Evolutionary conservation across 2,113 vertebrate genomes (phyloP), one percentile per base, ranked within the genome.

Genomic region (Brachyhypopomus gauderio): DNA sequence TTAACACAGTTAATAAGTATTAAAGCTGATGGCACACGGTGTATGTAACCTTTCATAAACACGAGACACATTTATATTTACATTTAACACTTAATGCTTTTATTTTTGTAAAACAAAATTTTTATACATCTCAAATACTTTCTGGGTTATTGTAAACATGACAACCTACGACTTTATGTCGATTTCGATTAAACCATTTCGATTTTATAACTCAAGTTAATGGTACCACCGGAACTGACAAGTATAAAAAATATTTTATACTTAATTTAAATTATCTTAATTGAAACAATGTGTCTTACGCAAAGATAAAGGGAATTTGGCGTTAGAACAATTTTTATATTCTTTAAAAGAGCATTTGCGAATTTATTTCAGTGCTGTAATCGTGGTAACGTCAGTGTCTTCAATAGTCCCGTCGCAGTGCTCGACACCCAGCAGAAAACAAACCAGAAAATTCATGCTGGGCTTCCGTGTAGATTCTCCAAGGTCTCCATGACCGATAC

Each of bases 71-170:
- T 17, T 60, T 27, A 41, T 45, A 80, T 66, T 66, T 34, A 73
- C 62, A 80, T 3, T 25, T 27, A 45, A 80, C 27, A 59, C 67
- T 56, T 75, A 34, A 69, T 81, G 23, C 48, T 64, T 58, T 45
- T 41, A 70, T 70, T 64, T 73, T 41, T 73, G 59, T 69, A 67
- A 74, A 74, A 81, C 41, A 73, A 17, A 22, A 67, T 67, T 34
- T 74, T 74, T 41, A 78, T 23, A 34, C 27, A 78, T 78, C 63
- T 67, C 63, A 69, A 78, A 78, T 69, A 78, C 71, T 80, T 74
- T 71, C 60, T 74, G 60, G 27, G 41, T 80, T 66, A 55, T 16
- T 80, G 79, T 80, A 80, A 80, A 80, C 79, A 34, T 67, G 25
- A 56, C 20, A 77, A 12, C 25, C 60, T 52, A 80, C 58, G 16